Evolutionary conservation across 35 echinoderm and acorn worm genomes (phyloP).

Genomic region (Nesometra sesokonis): DNA sequence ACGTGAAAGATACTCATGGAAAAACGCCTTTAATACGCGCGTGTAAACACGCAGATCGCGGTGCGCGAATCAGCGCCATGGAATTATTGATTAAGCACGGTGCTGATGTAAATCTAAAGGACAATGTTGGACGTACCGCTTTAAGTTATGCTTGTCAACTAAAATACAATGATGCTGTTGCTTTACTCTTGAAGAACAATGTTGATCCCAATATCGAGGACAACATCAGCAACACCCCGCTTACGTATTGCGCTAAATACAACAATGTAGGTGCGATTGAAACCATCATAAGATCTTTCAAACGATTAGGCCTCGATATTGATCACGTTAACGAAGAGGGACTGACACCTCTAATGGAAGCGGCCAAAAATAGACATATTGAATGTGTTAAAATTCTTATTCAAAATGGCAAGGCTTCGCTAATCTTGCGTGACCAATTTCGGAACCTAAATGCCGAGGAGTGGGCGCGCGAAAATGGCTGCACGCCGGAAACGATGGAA

Average conservation of each 20-base stretch:
- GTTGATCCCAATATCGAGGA: constrained; percentile 83
- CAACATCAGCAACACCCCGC: constrained; percentile 75
- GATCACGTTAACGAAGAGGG: constrained; percentile 74
- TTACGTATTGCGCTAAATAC: constrained; percentile 46
- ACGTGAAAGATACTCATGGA: constrained; percentile 64
- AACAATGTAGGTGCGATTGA: constrained; percentile 51
- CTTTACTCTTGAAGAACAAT: constrained; percentile 71
- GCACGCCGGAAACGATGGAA: constrained; percentile 36
- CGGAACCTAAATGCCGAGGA: constrained; percentile 59
- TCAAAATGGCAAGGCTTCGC: constrained; percentile 67
- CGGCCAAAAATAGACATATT: constrained; percentile 49
- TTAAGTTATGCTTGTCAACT: constrained; percentile 82
- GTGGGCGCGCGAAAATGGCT: constrained; percentile 77
- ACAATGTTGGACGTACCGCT: constrained; percentile 82
- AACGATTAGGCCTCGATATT: constrained; percentile 55
- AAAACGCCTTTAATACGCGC: constrained; percentile 89
- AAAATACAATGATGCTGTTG: constrained; percentile 47
- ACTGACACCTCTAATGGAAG: constrained; percentile 58
- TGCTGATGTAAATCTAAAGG: constrained; percentile 60
- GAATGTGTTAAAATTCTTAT: constrained; percentile 55
- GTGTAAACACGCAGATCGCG: constrained; percentile 35
- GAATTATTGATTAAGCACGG: constrained; percentile 50
- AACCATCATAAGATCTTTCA: constrained; percentile 62
- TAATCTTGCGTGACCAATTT: constrained; percentile 49
- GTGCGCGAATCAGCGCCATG: constrained; percentile 24